Base-by-base conservation (phyloP, 2,113 vertebrate genomes). In the Sphaerodactylus townsendi region DNA sequence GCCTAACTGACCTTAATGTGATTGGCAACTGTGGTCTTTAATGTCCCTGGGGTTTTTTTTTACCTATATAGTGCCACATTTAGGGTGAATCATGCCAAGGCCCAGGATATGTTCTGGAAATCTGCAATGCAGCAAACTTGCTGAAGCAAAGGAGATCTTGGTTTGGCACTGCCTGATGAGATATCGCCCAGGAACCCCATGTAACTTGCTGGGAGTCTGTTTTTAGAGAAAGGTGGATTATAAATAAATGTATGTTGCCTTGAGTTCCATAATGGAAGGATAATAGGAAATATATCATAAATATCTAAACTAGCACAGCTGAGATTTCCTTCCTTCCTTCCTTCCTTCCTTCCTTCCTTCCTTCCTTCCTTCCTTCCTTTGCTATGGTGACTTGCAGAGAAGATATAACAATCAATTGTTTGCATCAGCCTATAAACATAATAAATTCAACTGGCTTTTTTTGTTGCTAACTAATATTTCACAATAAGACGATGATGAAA, bases 1-100 rank as follows among this genome's bases (percentile, higher is more conserved):
- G 33, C 68, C 35, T 35, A 37, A 19, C 17, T 19, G 33, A 30
- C 39, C 83, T 71, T 72, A 48, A 41, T 64, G 3, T 50, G 30
- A 66, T 79, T 23, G 50, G 21, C 3, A 84, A 74, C 17, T 77
- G 74, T 70, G 74, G 82, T 84, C 77, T 83, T 41, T 59, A 70
- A 76, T 37, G 19, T 30, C 56, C 17, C 50, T 78, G 17, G 3
- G n/a, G n/a, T n/a, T n/a, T n/a, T 59, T 70, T 44, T 56, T 19
- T 28, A n/a, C 62, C 48, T 50, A 30, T 11, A 64, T 4, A n/a
- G 14, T 71, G 37, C 66, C 66, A 62, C 21, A 30, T 9, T 14
- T 30, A 64, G 68, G 75, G 39, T 9, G 17, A 39, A 62, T 21
- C 4, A 35, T 48, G 41, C n/a, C 10, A 79, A 14, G 17, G 76